These are phyloP conservation scores for Planiliza haematocheilus DNA, from an alignment of 2,113 vertebrate genomes.

Conservation along the genomic window DNA sequence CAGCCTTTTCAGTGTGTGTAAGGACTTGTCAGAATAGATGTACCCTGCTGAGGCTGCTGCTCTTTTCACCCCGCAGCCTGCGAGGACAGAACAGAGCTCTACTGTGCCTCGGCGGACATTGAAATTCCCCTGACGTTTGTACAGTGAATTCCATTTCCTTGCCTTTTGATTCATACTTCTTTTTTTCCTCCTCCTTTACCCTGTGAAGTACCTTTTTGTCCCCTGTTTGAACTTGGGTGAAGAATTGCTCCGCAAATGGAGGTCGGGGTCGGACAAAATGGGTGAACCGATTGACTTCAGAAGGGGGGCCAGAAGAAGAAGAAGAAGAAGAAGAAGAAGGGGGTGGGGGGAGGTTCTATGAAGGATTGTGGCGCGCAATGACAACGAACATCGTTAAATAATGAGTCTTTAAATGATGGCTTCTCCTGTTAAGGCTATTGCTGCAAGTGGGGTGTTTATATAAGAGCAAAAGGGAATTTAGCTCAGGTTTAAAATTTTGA, in stretches of 20 bases:
- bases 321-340: neutral
- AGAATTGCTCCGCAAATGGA: slow-evolving; percentile 69
- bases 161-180: slow-evolving; percentile 72
- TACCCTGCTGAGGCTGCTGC: slow-evolving; percentile 69
- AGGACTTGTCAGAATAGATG: slow-evolving; percentile 70
- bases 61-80: slow-evolving; percentile 66
- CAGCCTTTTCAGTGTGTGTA: slow-evolving; percentile 55
- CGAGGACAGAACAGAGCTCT: slow-evolving; percentile 72
- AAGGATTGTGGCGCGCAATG: slow-evolving; percentile 32
- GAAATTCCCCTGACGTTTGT: slow-evolving; percentile 73
- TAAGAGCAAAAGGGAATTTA: slow-evolving; percentile 2
- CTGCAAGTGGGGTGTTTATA: neutral
- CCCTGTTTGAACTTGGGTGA: slow-evolving; percentile 73
- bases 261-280: slow-evolving; percentile 61
- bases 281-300: slow-evolving; percentile 42
- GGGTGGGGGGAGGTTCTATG: neutral
- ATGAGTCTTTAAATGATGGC: slow-evolving; percentile 18
- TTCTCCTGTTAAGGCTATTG: neutral
- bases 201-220: slow-evolving; percentile 72
- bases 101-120: slow-evolving; percentile 71
- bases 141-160: slow-evolving; percentile 79
- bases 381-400: slow-evolving; percentile 48
- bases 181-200: slow-evolving; percentile 8
- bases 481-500: neutral
- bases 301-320: too few relatives aligned